Percentiles rank a stretch among this genome's conserved stretches.
Conservation (phyloP, 2,797 vertebrate genomes). For the Triplophysa yarkandensis region DNA sequence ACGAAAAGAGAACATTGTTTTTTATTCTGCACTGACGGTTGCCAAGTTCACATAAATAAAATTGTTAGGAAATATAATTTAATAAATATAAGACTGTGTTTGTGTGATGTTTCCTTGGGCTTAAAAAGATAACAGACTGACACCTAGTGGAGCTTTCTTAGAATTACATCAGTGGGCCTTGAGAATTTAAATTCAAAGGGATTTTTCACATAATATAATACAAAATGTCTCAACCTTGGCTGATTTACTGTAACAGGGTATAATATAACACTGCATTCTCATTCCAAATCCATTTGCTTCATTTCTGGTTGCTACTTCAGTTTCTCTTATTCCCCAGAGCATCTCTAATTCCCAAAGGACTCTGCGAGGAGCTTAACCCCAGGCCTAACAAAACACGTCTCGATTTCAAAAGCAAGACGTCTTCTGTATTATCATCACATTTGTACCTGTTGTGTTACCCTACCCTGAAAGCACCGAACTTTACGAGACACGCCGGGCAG, state of each 20-base stretch:
- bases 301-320: not conserved
- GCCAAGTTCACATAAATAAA: not conserved
- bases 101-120: not conserved
- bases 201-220: not conserved
- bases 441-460: too few relatives aligned
- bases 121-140: not conserved
- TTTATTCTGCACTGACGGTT: not conserved
- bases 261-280: not conserved
- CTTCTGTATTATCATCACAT: too few relatives aligned
- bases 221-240: not conserved
- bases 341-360: not conserved
- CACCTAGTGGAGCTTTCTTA: not conserved
- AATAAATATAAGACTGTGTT: not conserved
- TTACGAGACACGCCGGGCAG: too few relatives aligned
- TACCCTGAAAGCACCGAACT: too few relatives aligned
- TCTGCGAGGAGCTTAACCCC: not conserved
- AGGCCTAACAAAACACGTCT: not conserved
- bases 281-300: not conserved
- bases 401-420: not conserved
- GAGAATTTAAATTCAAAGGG: not conserved
- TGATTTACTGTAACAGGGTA: not conserved
- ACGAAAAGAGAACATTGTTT: constrained; percentile 26
- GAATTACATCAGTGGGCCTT: not conserved
- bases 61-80: not conserved
- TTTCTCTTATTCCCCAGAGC: not conserved